A percentile compares a stretch with the other conserved stretches of the same genome.
These are phyloP conservation scores for Takifugu flavidus DNA, from an alignment of 2,113 vertebrate species.

Conservation along the genomic window DNA sequence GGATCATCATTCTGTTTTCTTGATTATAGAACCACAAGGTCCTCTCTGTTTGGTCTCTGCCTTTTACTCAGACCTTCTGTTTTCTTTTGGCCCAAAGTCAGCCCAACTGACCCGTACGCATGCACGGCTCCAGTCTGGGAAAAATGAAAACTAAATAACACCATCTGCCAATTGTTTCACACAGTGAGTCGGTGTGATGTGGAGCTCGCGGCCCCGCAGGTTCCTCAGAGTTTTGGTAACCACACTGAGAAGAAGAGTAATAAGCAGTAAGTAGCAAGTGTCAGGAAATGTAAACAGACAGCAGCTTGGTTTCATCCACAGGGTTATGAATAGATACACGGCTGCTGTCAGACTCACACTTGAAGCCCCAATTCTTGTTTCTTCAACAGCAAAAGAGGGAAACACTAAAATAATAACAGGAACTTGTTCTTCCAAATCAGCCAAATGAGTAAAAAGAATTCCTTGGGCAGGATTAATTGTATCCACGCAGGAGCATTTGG, in stretches of 20 bases:
- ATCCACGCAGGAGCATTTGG: too few relatives aligned
- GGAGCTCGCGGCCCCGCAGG: conserved; percentile 38
- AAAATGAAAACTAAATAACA: conserved; percentile 44
- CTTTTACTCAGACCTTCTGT: conserved; percentile 9
- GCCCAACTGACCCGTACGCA: conserved; percentile 19
- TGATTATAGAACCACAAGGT: background rate
- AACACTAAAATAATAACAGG: too few relatives aligned
- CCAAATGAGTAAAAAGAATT: too few relatives aligned
- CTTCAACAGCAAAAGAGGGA: background rate
- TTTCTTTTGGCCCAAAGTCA: conserved; percentile 31
- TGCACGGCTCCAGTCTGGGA: conserved; percentile 6
- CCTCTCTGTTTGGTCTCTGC: background rate
- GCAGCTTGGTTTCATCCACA: conserved; percentile 39
- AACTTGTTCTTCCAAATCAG: background rate
- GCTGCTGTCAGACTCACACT: background rate
- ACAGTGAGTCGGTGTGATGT: conserved; percentile 47
- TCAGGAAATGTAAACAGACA: conserved; percentile 58
- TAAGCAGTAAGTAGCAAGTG: conserved; percentile 56
- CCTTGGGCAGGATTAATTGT: too few relatives aligned
- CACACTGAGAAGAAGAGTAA: conserved; percentile 50
- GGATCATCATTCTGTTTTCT: conserved; percentile 1
- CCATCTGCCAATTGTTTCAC: conserved; percentile 34
- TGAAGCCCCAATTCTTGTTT: background rate
- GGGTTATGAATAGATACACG: conserved; percentile 4
- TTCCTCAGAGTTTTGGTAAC: conserved; percentile 50